Percentiles rank a stretch among this genome's conserved stretches.
phyloP scores from a whole-genome alignment of 2,888 invertebrate species.

The Synanthedon formicaeformis region DNA sequence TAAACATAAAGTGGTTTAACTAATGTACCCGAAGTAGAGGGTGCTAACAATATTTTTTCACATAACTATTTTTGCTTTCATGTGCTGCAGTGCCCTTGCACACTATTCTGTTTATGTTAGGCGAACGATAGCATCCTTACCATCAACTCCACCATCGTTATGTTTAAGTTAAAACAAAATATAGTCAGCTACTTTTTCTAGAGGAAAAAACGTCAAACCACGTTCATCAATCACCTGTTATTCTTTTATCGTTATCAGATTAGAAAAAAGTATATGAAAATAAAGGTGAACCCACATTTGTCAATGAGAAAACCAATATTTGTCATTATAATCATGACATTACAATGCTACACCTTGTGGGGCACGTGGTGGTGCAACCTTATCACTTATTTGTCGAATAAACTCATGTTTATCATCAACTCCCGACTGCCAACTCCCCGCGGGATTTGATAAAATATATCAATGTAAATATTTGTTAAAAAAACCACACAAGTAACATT shows the following conservation, averaged over 20 bases:
- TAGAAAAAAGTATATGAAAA: background rate
- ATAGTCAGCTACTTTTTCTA: constrained; percentile 1
- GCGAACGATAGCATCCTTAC: no score
- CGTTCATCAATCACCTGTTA: background rate
- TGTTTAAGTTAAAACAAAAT: background rate
- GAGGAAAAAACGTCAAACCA: constrained; percentile 12
- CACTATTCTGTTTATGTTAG: no score
- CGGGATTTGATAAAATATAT: background rate
- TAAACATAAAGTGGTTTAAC: no score
- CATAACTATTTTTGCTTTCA: no score
- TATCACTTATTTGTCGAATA: constrained; percentile 31
- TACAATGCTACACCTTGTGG: constrained; percentile 21
- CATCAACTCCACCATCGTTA: no score
- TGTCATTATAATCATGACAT: constrained; percentile 36
- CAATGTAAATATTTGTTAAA: background rate
- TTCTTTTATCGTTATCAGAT: background rate
- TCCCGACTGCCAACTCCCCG: no score
- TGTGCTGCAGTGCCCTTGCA: no score
- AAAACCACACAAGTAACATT: no score
- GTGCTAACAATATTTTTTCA: no score
- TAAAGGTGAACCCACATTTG: background rate
- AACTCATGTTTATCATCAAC: constrained; percentile 12
- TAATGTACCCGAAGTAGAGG: no score
- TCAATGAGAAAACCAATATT: constrained; percentile 27
- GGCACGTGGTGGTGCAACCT: constrained; percentile 17